These are phyloP conservation scores for Nothocercus julius DNA, from an alignment of 2,113 vertebrate genomes.

Conservation along the genomic window DNA sequence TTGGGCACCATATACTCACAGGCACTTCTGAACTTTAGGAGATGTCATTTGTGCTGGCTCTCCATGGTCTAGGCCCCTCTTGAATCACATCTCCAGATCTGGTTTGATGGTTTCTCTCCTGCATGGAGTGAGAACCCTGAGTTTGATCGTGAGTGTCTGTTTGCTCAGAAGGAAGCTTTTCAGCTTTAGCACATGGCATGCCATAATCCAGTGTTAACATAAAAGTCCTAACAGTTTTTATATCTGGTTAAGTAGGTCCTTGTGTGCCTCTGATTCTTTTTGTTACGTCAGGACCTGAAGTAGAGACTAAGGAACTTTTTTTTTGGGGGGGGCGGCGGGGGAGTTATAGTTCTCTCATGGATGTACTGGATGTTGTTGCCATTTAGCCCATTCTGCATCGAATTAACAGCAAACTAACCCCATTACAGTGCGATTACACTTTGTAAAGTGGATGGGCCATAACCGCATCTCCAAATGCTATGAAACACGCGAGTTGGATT, in stretches of 20 bases:
- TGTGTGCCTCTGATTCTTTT: background rate
- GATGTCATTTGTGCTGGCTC: background rate
- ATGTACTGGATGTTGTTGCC: background rate
- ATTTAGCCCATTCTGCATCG: background rate
- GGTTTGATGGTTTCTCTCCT: background rate
- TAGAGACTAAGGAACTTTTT: background rate
- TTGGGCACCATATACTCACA: background rate
- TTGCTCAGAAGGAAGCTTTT: background rate
- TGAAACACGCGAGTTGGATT: background rate
- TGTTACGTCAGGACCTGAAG: background rate
- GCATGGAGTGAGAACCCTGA: background rate
- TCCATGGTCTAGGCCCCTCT: background rate
- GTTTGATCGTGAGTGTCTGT: background rate
- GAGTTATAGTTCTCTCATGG: background rate
- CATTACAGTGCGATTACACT: background rate
- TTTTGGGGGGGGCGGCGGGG: background rate
- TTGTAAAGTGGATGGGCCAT: background rate
- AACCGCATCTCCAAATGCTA: background rate
- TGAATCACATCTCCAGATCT: background rate
- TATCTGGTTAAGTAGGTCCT: background rate
- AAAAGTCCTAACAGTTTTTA: background rate
- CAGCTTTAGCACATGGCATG: background rate
- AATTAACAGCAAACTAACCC: background rate
- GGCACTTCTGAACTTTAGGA: background rate
- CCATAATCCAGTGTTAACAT: background rate